Percentiles rank a stretch among this genome's conserved stretches.
phyloP scores from a whole-genome alignment of 2,797 vertebrate genomes.

The Gymnocypris eckloni region DNA sequence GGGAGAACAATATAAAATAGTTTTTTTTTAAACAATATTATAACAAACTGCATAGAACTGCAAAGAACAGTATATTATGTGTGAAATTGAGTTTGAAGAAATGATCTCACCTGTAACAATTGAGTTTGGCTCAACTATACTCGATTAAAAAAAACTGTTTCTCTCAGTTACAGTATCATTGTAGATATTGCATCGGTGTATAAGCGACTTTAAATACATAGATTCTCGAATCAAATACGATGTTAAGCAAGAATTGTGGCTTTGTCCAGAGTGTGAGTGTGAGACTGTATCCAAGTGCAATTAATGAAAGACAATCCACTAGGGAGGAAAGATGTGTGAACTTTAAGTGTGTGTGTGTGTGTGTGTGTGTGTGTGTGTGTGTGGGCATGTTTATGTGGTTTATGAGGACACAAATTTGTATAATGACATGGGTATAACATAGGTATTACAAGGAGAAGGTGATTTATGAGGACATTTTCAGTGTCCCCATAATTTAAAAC shows the following conservation, averaged over 20 bases:
- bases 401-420: too few species aligned
- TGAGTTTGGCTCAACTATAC: background rate
- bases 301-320: conserved; percentile 1
- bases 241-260: background rate
- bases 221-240: background rate
- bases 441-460: too few species aligned
- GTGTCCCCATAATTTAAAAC: too few species aligned
- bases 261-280: background rate
- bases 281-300: background rate
- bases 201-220: background rate
- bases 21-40: background rate
- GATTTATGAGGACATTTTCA: too few species aligned
- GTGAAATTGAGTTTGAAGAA: background rate
- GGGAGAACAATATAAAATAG: background rate
- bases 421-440: too few species aligned
- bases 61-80: background rate
- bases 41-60: background rate
- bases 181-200: background rate
- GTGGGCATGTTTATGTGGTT: too few species aligned
- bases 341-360: background rate
- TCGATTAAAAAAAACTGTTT: background rate
- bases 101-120: background rate
- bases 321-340: background rate
- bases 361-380: background rate
- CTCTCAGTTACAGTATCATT: background rate